phyloP scores from a whole-genome alignment of 2,888 invertebrate genomes.

The Cordilura impudica region DNA sequence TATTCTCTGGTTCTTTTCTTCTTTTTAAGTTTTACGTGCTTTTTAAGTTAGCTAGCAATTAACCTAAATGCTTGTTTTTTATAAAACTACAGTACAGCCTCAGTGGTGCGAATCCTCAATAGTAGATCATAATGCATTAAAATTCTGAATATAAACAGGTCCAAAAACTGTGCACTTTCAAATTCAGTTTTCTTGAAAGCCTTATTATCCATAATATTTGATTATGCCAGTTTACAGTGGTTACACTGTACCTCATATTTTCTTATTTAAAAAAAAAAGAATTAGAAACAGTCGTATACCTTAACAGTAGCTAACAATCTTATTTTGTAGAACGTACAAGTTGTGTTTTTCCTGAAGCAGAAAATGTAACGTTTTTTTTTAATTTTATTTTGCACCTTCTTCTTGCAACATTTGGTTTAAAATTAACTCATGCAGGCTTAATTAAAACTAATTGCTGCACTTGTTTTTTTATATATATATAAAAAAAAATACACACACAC shows the following conservation, averaged over 20 bases:
- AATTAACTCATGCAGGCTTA: conserved; percentile 63
- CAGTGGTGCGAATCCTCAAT: no score
- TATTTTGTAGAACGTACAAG: conserved; percentile 47
- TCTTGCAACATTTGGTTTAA: conserved; percentile 50
- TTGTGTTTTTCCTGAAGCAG: conserved; percentile 48
- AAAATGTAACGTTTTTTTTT: conserved; percentile 54
- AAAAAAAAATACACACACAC: conserved; percentile 34
- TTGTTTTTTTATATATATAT: conserved; percentile 43
- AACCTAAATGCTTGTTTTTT: conserved; percentile 58
- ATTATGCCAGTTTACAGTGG: no score
- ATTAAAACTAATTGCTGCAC: conserved; percentile 63
- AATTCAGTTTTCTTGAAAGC: no score
- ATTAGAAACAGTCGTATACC: no score
- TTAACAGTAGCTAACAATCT: conserved; percentile 15
- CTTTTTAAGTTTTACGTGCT: conserved; percentile 39
- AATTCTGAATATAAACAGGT: no score
- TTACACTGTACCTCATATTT: no score
- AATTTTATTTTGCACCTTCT: conserved; percentile 9
- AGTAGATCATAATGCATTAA: no score
- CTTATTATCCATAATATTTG: no score
- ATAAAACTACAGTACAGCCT: no score
- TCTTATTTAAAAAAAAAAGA: no score
- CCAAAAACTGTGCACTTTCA: no score
- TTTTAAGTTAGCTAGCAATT: conserved; percentile 55
- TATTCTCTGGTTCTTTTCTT: conserved; percentile 9